A percentile compares a stretch with the other conserved stretches of the same genome.
Evolutionary conservation across 1,140 invertebrate genomes (phyloP).

Genomic region (Drosophila paulistorum): DNA sequence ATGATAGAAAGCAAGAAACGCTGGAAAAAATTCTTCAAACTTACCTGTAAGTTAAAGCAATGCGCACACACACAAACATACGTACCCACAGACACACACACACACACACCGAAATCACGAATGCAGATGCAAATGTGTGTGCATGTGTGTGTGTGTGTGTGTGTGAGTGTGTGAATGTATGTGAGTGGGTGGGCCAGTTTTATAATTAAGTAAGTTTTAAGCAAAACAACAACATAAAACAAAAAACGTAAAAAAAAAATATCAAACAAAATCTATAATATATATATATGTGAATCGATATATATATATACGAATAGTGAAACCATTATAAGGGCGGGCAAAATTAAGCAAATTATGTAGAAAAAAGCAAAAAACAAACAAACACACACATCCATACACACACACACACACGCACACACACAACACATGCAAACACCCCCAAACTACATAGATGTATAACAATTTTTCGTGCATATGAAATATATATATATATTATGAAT

Average conservation of each 20-base stretch:
- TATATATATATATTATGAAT: slow-evolving; percentile 67
- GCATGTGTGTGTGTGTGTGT: not conserved
- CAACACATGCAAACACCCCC: slow-evolving; percentile 37
- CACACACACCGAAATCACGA: not conserved
- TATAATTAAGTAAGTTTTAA: slow-evolving; percentile 81
- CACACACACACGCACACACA: slow-evolving; percentile 38
- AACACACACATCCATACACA: slow-evolving; percentile 32
- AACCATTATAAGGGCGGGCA: slow-evolving; percentile 78
- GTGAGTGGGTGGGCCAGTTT: slow-evolving; percentile 60
- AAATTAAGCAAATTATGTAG: slow-evolving; percentile 78
- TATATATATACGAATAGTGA: slow-evolving; percentile 74
- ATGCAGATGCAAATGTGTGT: not conserved
- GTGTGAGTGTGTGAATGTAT: slow-evolving; percentile 26
- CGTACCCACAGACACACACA: slow-evolving; percentile 27
- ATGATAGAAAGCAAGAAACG: slow-evolving; percentile 18
- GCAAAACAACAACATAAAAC: slow-evolving; percentile 44
- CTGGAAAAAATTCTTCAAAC: slow-evolving; percentile 49
- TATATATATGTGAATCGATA: slow-evolving; percentile 43
- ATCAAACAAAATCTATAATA: slow-evolving; percentile 74
- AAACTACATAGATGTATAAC: slow-evolving; percentile 66
- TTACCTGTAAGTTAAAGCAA: slow-evolving; percentile 75
- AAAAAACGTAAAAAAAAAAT: slow-evolving; percentile 62
- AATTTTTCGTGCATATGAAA: slow-evolving; percentile 71
- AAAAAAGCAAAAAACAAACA: slow-evolving; percentile 46
- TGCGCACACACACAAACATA: slow-evolving; percentile 45